Evolutionary conservation across 2,113 vertebrate species (phyloP), one percentile per base, ranked within the genome.

Genomic region (Dolichallabes microphthalmus): DNA sequence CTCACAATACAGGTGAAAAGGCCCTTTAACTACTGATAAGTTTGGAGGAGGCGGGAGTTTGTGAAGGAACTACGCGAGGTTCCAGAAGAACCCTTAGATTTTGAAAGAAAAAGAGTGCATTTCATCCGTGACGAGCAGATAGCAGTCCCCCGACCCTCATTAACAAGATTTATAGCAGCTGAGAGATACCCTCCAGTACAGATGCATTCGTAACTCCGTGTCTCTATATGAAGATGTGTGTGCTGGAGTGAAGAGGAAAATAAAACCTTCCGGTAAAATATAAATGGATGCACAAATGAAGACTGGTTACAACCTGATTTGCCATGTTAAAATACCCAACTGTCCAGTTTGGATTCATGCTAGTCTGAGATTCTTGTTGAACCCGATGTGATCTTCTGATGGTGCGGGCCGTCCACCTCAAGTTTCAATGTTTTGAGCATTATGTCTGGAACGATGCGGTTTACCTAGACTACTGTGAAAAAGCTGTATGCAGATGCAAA

Each of bases 151-250:
- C 22, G 66, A 77, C 83, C 88, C 55, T 79, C 76, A 90, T 92
- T 90, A 90, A 85, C 80, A 88, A 91, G 91, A 91, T 91, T 89
- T 87, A 91, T 91, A 80, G 84, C 87, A 88, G 84, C 81, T 64
- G 80, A 88, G 71, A 89, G 86, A 88, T 81, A 80, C 64, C 60
- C 81, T 88, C 82, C 87, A 86, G 78, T 61, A 80, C 73, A 82
- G 64, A 78, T 83, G 63, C 86, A 63, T 85, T 84, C 88, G 89
- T 87, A 88, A 88, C 88, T 89, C 88, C 88, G 73, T 82, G 82
- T 85, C 75, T 83, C 78, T 79, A 53, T 73, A 71, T 75, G 80
- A 55, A 63, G 74, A 58, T 50, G 45, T 64, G 53, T 83, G 75
- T 58, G 80, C 45, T 74, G 25, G 71, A 52, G 73, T 80, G 76